Conservation (phyloP, 2,113 vertebrate genomes). For the Eira barbara region DNA sequence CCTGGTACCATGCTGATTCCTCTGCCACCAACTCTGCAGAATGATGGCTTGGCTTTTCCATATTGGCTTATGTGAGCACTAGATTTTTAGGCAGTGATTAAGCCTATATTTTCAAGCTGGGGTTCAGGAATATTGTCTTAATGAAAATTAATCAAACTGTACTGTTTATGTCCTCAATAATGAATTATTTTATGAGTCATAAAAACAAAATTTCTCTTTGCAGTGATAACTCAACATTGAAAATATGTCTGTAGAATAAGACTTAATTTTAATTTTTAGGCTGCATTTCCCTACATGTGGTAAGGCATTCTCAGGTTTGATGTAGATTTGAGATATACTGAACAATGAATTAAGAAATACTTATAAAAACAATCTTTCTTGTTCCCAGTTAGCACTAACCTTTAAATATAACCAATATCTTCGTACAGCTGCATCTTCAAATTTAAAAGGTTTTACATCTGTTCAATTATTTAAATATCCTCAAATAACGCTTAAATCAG, state of each 20-base stretch:
- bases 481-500: neutral
- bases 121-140: neutral
- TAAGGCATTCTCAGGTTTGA: neutral
- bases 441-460: neutral
- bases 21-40: neutral
- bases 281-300: neutral
- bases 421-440: neutral
- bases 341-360: neutral
- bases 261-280: neutral
- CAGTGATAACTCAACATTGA: neutral
- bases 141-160: neutral
- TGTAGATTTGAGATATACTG: neutral
- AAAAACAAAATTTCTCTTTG: neutral
- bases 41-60: neutral
- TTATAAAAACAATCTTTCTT: neutral
- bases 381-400: neutral
- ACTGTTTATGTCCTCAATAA: neutral
- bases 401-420: neutral
- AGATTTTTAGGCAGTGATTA: neutral
- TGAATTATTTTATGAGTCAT: neutral
- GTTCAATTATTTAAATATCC: neutral
- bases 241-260: neutral
- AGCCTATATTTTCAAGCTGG: neutral
- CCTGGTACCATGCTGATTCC: neutral
- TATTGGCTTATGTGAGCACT: neutral